These are phyloP conservation scores for Helicoverpa zea DNA, from an alignment of 1,140 invertebrate genomes.

Conservation along the genomic window DNA sequence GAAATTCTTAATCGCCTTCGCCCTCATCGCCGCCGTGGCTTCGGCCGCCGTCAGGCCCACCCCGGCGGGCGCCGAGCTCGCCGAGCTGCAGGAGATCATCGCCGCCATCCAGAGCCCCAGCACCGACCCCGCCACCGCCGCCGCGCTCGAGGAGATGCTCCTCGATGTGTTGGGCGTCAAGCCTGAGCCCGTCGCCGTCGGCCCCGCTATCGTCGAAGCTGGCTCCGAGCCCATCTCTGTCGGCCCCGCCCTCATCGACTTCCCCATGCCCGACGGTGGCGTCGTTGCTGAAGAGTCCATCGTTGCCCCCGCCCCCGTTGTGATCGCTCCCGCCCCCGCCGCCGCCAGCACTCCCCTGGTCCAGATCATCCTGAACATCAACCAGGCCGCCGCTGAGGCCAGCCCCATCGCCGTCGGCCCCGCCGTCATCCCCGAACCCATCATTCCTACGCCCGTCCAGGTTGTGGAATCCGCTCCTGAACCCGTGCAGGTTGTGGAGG, in stretches of 20 bases:
- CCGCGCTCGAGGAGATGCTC: constrained; percentile 66
- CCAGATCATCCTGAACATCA: constrained; percentile 74
- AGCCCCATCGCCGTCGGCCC: constrained; percentile 45
- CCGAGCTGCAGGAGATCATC: constrained; percentile 68
- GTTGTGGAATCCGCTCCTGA: constrained; percentile 48
- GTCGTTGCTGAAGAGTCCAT: constrained; percentile 20
- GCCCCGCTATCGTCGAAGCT: constrained; percentile 35
- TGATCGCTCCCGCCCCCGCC: constrained; percentile 52
- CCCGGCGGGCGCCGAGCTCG: constrained; percentile 40
- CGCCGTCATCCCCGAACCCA: constrained; percentile 25
- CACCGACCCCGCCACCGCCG: constrained; percentile 76
- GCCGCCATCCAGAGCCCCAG: constrained; percentile 73
- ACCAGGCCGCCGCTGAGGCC: constrained; percentile 36
- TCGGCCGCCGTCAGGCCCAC: constrained; percentile 65
- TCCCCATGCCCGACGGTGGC: constrained; percentile 47
- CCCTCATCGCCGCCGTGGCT: constrained; percentile 64
- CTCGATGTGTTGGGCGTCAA: constrained; percentile 56
- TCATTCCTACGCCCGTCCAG: constrained; percentile 38
- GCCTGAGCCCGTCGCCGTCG: constrained; percentile 28
- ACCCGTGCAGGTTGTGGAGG: constrained; percentile 51
- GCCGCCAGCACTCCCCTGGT: constrained; percentile 65
- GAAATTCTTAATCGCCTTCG: constrained; percentile 74
- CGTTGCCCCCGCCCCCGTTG: constrained; percentile 45
- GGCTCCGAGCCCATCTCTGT: constrained; percentile 51
- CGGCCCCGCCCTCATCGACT: constrained; percentile 53